Conservation (phyloP, 2,888 invertebrate species). For the Zonitis immaculata region DNA sequence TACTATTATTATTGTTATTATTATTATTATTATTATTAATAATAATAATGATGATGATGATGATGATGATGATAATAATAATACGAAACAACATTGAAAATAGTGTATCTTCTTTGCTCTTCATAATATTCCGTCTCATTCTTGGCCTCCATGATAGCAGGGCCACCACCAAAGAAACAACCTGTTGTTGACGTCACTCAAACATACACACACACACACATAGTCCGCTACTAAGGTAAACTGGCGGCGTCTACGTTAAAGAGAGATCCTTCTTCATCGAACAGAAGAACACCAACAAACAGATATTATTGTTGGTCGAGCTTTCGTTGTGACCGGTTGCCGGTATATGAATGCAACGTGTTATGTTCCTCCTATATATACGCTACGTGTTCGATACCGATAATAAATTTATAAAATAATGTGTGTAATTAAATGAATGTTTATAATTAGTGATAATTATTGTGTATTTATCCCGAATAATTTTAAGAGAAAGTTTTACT, state of each 20-base stretch:
- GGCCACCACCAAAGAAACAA: conserved; percentile 42
- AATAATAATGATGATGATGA: neutral
- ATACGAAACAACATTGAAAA: neutral
- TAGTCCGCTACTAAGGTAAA: conserved; percentile 14
- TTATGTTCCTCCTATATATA: too few relatives aligned
- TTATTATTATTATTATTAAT: too few relatives aligned
- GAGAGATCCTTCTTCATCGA: conserved; percentile 14
- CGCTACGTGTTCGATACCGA: too few relatives aligned
- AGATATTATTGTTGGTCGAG: neutral
- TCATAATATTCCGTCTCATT: conserved; percentile 12
- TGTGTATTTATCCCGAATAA: too few relatives aligned
- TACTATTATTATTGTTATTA: too few relatives aligned
- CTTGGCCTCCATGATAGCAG: conserved; percentile 35
- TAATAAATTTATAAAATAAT: too few relatives aligned
- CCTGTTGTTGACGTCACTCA: conserved; percentile 46
- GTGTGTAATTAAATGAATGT: too few relatives aligned
- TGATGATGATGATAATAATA: neutral
- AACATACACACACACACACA: too few relatives aligned
- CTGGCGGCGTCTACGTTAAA: too few relatives aligned
- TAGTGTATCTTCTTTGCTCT: conserved; percentile 7
- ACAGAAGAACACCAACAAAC: conserved; percentile 6
- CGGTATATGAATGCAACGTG: too few relatives aligned
- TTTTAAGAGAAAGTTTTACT: neutral
- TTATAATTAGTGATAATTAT: too few relatives aligned
- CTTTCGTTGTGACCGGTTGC: too few relatives aligned